A percentile compares a stretch with the other conserved stretches of the same genome.
phyloP scores from a whole-genome alignment of 2,888 invertebrate species.

The Drosophila quinaria region DNA sequence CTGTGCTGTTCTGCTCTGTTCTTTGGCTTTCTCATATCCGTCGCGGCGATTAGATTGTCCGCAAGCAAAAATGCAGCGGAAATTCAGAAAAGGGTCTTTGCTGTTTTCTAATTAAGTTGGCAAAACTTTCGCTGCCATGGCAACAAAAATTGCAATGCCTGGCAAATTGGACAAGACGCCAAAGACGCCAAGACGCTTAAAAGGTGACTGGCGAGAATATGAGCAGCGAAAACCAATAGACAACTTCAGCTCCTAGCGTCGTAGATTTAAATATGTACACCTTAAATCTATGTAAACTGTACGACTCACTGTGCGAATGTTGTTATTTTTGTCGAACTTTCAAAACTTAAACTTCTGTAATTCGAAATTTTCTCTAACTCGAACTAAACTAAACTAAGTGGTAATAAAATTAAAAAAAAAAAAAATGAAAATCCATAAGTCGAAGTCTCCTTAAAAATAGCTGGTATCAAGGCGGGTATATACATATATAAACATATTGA shows the following conservation, averaged over 20 bases:
- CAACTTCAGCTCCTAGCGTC: constrained; percentile 26
- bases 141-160: constrained; percentile 36
- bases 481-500: no score
- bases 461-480: no score
- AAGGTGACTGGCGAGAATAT: constrained; percentile 28
- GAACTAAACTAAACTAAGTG: no score
- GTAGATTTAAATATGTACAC: constrained; percentile 22
- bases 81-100: constrained; percentile 65
- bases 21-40: constrained; percentile 82
- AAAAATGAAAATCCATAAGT: no score
- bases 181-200: neutral
- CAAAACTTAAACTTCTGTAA: no score
- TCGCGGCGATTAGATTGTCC: constrained; percentile 67
- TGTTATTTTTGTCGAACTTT: no score
- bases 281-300: neutral
- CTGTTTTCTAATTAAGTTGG: constrained; percentile 66
- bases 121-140: constrained; percentile 50
- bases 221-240: constrained; percentile 29
- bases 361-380: no score
- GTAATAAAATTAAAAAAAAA: no score
- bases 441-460: no score
- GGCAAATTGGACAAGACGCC: constrained; percentile 25
- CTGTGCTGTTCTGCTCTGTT: neutral
- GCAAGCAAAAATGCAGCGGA: constrained; percentile 67
- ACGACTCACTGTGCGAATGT: neutral